Conservation (phyloP, 2,113 vertebrate genomes). For the Dipodomys stephensi region DNA sequence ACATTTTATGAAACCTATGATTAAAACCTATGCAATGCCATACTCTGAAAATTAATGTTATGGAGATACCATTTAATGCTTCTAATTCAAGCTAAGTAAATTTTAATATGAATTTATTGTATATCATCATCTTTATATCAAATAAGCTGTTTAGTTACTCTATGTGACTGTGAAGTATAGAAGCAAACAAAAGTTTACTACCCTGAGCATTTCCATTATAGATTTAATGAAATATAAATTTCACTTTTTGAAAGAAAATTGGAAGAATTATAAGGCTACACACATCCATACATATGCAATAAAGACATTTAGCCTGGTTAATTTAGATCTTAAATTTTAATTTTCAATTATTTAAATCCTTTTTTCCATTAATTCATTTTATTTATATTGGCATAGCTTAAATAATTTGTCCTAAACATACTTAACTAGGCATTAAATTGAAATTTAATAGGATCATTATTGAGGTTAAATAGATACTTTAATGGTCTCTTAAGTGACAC, state of each 20-base stretch:
- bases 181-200: background rate
- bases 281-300: background rate
- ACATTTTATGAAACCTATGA: background rate
- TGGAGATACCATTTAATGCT: background rate
- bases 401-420: conserved; percentile 64
- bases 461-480: conserved; percentile 66
- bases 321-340: conserved; percentile 54
- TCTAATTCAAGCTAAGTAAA: background rate
- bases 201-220: background rate
- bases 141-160: background rate
- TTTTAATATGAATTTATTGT: conserved; percentile 33
- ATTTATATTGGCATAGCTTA: conserved; percentile 32
- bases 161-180: background rate
- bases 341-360: background rate
- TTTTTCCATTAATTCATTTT: conserved; percentile 45
- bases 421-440: conserved; percentile 76
- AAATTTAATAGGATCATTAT: conserved; percentile 70
- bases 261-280: background rate
- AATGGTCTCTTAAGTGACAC: conserved; percentile 62
- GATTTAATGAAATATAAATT: conserved; percentile 28
- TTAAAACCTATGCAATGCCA: background rate
- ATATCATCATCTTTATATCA: background rate
- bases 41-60: background rate
- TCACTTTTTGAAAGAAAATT: background rate
- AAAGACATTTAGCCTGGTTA: background rate